Percentiles rank a stretch among this genome's conserved stretches.
phyloP scores from a whole-genome alignment of 1,140 invertebrate species.

The Drosophila pachea region DNA sequence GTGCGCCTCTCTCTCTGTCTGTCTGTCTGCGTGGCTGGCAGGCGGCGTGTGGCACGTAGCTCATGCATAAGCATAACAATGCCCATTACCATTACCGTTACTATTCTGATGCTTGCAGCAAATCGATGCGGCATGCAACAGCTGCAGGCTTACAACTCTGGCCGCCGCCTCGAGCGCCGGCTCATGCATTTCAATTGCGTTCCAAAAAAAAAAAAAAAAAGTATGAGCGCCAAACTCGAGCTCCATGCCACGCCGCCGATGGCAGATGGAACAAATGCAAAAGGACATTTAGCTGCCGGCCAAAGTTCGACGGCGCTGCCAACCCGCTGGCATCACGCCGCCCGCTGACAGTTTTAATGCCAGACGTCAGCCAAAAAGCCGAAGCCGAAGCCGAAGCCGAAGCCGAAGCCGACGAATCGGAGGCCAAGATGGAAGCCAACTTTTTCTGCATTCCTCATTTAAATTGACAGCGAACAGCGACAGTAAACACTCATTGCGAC shows the following conservation, averaged over 20 bases:
- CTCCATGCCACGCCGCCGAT: background rate
- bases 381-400: too few species aligned
- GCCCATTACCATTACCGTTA: constrained; percentile 49
- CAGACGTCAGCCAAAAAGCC: constrained; percentile 30
- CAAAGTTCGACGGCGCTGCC: too few species aligned
- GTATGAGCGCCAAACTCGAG: background rate
- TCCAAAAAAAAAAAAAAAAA: too few species aligned
- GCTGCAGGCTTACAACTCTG: constrained; percentile 61
- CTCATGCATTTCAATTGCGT: constrained; percentile 66
- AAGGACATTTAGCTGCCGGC: constrained; percentile 8
- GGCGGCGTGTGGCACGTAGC: constrained; percentile 36
- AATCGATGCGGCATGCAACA: constrained; percentile 71
- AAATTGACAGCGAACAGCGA: constrained; percentile 35
- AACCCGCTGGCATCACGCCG: too few species aligned
- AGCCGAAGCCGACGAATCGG: too few species aligned
- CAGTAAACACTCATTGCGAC: constrained; percentile 14
- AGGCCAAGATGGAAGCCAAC: constrained; percentile 27
- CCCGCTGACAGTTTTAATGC: constrained; percentile 69
- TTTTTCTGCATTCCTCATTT: constrained; percentile 36
- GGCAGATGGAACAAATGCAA: constrained; percentile 28
- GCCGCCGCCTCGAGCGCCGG: constrained; percentile 5
- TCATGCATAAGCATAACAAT: constrained; percentile 74
- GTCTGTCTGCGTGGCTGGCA: constrained; percentile 14
- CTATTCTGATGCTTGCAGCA: constrained; percentile 18
- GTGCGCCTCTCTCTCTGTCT: too few species aligned